These are phyloP conservation scores for Toxotes lorentzi DNA, from an alignment of 2,797 vertebrate genomes.

Conservation along the genomic window DNA sequence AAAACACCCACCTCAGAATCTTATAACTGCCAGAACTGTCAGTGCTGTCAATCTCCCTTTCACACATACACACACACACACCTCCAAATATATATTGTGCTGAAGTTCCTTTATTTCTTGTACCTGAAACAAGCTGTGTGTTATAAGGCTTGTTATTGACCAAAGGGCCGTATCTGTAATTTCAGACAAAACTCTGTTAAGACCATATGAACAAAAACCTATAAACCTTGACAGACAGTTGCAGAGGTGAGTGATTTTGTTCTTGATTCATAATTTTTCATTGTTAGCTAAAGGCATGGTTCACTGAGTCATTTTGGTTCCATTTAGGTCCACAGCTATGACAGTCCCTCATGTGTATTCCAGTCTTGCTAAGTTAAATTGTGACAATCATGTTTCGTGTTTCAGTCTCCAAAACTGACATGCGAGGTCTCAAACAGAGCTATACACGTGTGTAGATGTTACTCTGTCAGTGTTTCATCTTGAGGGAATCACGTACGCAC, in stretches of 20 bases:
- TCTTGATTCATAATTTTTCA: background rate
- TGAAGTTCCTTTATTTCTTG: background rate
- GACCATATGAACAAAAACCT: background rate
- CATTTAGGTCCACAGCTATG: conserved; percentile 1
- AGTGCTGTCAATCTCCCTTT: conserved; percentile 64
- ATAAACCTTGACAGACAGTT: background rate
- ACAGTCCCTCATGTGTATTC: background rate
- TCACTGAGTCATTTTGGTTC: conserved; percentile 3
- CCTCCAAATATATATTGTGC: background rate
- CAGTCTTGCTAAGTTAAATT: background rate
- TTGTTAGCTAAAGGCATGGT: background rate
- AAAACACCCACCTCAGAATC: conserved; percentile 67
- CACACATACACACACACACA: background rate
- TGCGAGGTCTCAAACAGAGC: background rate
- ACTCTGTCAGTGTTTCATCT: conserved; percentile 9
- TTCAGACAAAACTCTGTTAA: background rate
- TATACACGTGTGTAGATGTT: conserved; percentile 5
- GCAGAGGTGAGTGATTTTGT: background rate
- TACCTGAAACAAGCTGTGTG: background rate
- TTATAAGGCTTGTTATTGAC: background rate
- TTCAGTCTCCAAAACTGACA: background rate
- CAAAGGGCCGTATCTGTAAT: background rate
- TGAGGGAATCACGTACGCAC: conserved; percentile 5
- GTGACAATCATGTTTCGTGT: conserved; percentile 11
- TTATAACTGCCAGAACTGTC: conserved; percentile 61